phyloP scores from a whole-genome alignment of 2,888 invertebrate species.

The Coenonympha arcania region DNA sequence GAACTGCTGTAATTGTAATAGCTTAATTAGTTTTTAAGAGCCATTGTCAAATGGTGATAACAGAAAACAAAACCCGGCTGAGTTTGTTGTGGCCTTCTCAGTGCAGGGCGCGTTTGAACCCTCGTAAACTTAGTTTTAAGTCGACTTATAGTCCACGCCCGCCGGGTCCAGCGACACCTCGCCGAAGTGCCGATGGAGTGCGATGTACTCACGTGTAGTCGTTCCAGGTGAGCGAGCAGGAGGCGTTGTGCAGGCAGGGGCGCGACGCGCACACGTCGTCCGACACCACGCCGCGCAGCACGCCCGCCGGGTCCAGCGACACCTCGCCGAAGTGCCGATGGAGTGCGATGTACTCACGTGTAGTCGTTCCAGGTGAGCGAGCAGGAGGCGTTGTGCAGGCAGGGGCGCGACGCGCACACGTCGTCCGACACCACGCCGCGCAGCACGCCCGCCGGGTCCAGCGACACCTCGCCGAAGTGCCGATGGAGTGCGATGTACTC shows the following conservation, averaged over 20 bases:
- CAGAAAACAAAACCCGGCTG: no score
- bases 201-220: slow-evolving; percentile 79
- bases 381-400: slow-evolving; percentile 87
- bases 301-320: slow-evolving; percentile 77
- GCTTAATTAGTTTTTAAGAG: no score
- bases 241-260: slow-evolving; percentile 87
- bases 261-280: slow-evolving; percentile 87
- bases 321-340: slow-evolving; percentile 85
- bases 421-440: slow-evolving; percentile 89
- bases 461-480: slow-evolving; percentile 83
- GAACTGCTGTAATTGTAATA: no score
- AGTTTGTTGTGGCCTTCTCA: no score
- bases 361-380: slow-evolving; percentile 93
- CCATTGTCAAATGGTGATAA: no score
- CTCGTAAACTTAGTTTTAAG: no score
- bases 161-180: slow-evolving; percentile 78
- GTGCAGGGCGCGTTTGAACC: no score
- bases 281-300: slow-evolving; percentile 85
- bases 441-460: slow-evolving; percentile 79
- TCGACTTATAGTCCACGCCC: no score
- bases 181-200: slow-evolving; percentile 77
- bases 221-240: slow-evolving; percentile 90
- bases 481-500: slow-evolving; percentile 31
- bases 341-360: slow-evolving; percentile 58
- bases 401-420: slow-evolving; percentile 85